phyloP scores from a whole-genome alignment of 2,113 vertebrate genomes.

The Tapirus terrestris region DNA sequence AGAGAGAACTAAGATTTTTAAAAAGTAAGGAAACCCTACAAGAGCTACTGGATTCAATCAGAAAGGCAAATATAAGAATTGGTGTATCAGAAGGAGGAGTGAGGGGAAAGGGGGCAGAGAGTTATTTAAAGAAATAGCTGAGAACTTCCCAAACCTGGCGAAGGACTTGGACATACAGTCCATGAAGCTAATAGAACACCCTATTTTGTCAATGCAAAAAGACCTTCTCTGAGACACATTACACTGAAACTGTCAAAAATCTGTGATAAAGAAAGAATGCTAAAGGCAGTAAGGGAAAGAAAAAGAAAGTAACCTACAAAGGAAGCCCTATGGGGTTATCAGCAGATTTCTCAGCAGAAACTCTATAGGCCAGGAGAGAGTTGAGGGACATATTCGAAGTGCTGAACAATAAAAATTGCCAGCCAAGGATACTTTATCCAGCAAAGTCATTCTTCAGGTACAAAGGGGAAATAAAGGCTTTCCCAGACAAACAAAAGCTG shows the following conservation, averaged over 20 bases:
- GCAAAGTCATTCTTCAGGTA: neutral
- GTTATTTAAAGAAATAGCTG: conserved; percentile 19
- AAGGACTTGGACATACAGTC: neutral
- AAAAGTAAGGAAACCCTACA: neutral
- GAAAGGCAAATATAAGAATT: neutral
- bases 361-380: neutral
- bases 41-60: neutral
- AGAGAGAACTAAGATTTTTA: neutral
- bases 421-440: neutral
- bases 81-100: neutral
- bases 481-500: neutral
- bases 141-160: neutral
- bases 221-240: neutral
- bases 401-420: neutral
- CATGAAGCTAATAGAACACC: neutral
- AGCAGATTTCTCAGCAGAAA: conserved; percentile 3
- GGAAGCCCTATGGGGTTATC: neutral
- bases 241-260: neutral
- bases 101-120: neutral
- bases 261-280: neutral
- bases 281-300: neutral
- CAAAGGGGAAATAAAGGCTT: neutral
- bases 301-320: neutral
- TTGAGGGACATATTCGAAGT: neutral
- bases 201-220: neutral